Base-by-base conservation (phyloP, 2,888 invertebrate genomes). In the Hermodice carunculata region DNA sequence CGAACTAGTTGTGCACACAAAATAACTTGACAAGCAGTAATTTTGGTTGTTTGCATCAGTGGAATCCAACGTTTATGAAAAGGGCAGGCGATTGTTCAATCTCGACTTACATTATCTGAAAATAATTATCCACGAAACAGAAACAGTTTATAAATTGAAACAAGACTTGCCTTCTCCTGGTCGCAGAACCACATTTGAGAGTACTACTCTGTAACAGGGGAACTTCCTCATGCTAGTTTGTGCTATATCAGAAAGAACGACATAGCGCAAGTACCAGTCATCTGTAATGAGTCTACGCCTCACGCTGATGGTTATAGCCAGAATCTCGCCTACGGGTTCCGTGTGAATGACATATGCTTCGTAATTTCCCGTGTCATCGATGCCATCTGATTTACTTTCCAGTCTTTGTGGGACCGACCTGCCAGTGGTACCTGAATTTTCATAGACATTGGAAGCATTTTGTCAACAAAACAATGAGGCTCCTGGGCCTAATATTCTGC, bases 251-350 rank as follows among this genome's bases (percentile, higher is more conserved):
- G 71, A 51, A 19, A 73, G 48, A 11, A 60, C 64, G 40, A 73
- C 61, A 44, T 65, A 73, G 1, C 67, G 58, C 19, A 73, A 62
- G 46, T 68, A 70, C 71, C 71, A 73, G 43, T 70, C 69, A 40
- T 67, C 71, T n/a, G 73, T 70, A 1, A 73, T 53, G 48, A 67
- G 69, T 34, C 73, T 48, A 49, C 73, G 73, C 24, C 70, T 40
- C 28, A 73, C 70, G 1, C 65, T 57, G 37, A 73, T 24, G 40
- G 67, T 70, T 24, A 73, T 49, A 6, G 70, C 61, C 48, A 73
- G 49, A 14, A 73, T 40, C 24, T 73, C 71, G 17, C 73, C 73
- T 3, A 73, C 59, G 26, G 66, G 67, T 32, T 70, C 66, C 3
- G 69, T 67, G 34, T 61, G 43, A 32, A 73, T 65, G 52, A 48